These are phyloP conservation scores for Pseudolycoriella hygida DNA, from an alignment of 2,888 invertebrate genomes.

Conservation along the genomic window DNA sequence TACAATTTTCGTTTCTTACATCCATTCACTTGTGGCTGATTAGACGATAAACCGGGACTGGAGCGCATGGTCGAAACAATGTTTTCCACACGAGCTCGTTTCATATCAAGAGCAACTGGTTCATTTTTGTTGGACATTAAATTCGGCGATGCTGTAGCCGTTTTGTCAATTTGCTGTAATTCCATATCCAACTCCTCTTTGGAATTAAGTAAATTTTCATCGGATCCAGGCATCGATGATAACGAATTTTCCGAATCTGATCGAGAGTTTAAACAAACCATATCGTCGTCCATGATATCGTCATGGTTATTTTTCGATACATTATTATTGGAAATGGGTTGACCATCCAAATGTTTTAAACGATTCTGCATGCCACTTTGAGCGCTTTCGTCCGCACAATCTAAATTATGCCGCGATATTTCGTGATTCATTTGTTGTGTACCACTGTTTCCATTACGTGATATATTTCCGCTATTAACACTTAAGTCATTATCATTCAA, in stretches of 20 bases:
- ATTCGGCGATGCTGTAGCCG: slow-evolving; percentile 20
- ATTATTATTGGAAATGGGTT: slow-evolving; percentile 1
- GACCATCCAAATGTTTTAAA: slow-evolving; percentile 1
- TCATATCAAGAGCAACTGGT: slow-evolving; percentile 57
- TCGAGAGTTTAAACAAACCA: slow-evolving; percentile 24
- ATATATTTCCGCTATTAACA: slow-evolving; percentile 8
- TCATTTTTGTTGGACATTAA: slow-evolving; percentile 22
- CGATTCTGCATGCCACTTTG: slow-evolving; percentile 12
- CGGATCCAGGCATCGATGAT: slow-evolving; percentile 33
- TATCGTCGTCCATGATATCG: slow-evolving; percentile 16
- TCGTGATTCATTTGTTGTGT: not conserved
- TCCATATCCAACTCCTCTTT: slow-evolving; percentile 49
- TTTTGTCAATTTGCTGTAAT: slow-evolving; percentile 39
- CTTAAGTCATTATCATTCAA: slow-evolving; percentile 8
- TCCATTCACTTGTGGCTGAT: slow-evolving; percentile 47
- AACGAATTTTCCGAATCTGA: slow-evolving; percentile 33
- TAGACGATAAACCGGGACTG: slow-evolving; percentile 54
- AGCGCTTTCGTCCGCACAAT: slow-evolving; percentile 18
- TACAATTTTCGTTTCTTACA: slow-evolving; percentile 92
- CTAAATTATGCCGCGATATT: slow-evolving; percentile 6
- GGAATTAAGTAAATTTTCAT: slow-evolving; percentile 34
- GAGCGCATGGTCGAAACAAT: slow-evolving; percentile 88
- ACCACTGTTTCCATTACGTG: not conserved
- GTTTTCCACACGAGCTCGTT: slow-evolving; percentile 86
- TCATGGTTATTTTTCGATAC: slow-evolving; percentile 10